Base-by-base conservation (phyloP, 1,140 invertebrate species). In the Dendroctonus ponderosae region DNA sequence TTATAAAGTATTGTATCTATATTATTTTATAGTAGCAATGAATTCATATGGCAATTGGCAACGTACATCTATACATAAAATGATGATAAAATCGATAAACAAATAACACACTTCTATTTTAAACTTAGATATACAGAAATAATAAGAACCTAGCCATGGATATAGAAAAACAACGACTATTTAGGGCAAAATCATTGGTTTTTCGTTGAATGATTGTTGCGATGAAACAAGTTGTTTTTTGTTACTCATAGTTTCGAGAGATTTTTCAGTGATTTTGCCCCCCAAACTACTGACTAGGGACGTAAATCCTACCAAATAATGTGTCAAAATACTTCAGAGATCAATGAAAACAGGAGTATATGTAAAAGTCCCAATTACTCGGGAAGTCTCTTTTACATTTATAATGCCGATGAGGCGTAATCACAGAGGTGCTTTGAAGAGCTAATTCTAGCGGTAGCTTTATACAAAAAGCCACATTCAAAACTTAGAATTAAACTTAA, bases 391-490 rank as follows among this genome's bases (percentile, higher is more conserved):
- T 50, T 68, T 67, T 66, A 68, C 70, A 71, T 52, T 15, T 40
- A 58, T 62, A 72, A 74, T 68, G 72, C 69, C 73, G 70, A 67
- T 49, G 66, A 69, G 76, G 74, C 76, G 73, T 52, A 76, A 79
- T 79, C 78, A 79, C 78, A 79, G 78, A 72, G 71, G 76, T 72
- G 78, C 78, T 79, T 79, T 79, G 77, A 78, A 76, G 76, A 76
- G 75, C 75, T 69, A 75, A 72, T 73, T 74, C 75, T 71, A 76
- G 69, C 74, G 71, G 72, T 42, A 38, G 50, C 65, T 61, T 44
- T 50, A 14, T 14, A 15, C 7, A n/a, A 44, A 51, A 54, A 67
- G 66, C 58, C 44, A 64, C 68, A 46, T 53, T 70, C 40, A 64
- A 66, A 70, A 62, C 62, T 63, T 71, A 72, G 71, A 72, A 61